phyloP scores from a whole-genome alignment of 2,888 invertebrate genomes.

The Alviniconcha strummeri region DNA sequence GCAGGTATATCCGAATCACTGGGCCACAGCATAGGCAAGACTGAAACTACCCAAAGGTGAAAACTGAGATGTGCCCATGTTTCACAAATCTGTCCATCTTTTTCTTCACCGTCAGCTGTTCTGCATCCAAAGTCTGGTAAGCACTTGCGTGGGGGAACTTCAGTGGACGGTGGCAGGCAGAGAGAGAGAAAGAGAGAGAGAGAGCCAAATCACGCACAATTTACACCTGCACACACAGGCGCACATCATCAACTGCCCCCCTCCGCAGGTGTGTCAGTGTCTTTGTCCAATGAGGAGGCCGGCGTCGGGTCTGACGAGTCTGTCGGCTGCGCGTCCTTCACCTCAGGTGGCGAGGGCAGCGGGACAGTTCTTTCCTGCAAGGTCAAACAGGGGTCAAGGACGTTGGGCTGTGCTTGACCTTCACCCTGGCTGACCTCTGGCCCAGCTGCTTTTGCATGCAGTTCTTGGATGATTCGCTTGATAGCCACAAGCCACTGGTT shows the following conservation, averaged over 20 bases:
- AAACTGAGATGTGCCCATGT: too few relatives aligned
- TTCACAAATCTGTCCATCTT: too few relatives aligned
- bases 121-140: too few relatives aligned
- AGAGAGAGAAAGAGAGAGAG: too few relatives aligned
- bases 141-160: too few relatives aligned
- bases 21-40: too few relatives aligned
- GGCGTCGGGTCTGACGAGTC: neutral
- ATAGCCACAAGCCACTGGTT: conserved; percentile 68
- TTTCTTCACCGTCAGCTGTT: too few relatives aligned
- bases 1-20: too few relatives aligned
- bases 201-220: too few relatives aligned
- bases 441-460: conserved; percentile 27
- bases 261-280: neutral
- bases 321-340: neutral
- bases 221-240: conserved; percentile 16
- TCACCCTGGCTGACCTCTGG: neutral
- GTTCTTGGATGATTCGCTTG: conserved; percentile 64
- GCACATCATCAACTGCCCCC: conserved; percentile 16
- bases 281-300: neutral
- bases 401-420: conserved; percentile 14
- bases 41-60: too few relatives aligned
- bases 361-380: neutral
- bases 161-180: too few relatives aligned
- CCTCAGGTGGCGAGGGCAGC: neutral
- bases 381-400: neutral